Percentiles rank a stretch among this genome's conserved stretches.
phyloP scores from a whole-genome alignment of 2,888 invertebrate species.

The Parthenolecanium corni region DNA sequence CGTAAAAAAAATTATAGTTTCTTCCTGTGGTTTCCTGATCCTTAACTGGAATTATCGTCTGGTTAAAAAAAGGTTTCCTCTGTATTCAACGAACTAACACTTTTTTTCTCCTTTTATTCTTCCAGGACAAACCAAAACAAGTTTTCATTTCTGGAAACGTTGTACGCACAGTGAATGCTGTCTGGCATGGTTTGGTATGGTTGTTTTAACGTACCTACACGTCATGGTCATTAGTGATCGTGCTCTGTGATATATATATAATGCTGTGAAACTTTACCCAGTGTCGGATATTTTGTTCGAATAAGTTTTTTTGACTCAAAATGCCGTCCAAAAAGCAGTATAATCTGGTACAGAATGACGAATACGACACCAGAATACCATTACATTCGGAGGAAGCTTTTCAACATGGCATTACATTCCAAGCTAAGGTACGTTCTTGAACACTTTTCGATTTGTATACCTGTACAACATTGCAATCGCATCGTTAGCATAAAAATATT shows the following conservation, averaged over 20 bases:
- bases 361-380: conserved; percentile 91
- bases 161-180: background rate
- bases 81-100: background rate
- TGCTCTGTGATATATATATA: background rate
- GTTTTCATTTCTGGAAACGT: conserved; percentile 15
- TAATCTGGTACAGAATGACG: conserved; percentile 91
- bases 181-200: background rate
- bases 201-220: background rate
- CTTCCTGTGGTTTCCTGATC: too few relatives aligned
- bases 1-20: too few relatives aligned
- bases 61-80: background rate
- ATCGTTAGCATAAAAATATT: too few relatives aligned
- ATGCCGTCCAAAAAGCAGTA: conserved; percentile 85
- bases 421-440: conserved; percentile 70
- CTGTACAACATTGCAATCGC: too few relatives aligned
- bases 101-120: background rate
- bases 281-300: background rate
- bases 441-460: too few relatives aligned
- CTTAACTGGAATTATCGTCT: background rate
- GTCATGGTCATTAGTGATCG: conserved; percentile 10
- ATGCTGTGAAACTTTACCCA: background rate
- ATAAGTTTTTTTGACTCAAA: conserved; percentile 37
- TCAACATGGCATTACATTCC: conserved; percentile 90
- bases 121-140: conserved; percentile 6
- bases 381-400: conserved; percentile 94